A percentile compares a stretch with the other conserved stretches of the same genome.
phyloP scores from a whole-genome alignment of 2,888 invertebrate genomes.

The Halictus ligatus region DNA sequence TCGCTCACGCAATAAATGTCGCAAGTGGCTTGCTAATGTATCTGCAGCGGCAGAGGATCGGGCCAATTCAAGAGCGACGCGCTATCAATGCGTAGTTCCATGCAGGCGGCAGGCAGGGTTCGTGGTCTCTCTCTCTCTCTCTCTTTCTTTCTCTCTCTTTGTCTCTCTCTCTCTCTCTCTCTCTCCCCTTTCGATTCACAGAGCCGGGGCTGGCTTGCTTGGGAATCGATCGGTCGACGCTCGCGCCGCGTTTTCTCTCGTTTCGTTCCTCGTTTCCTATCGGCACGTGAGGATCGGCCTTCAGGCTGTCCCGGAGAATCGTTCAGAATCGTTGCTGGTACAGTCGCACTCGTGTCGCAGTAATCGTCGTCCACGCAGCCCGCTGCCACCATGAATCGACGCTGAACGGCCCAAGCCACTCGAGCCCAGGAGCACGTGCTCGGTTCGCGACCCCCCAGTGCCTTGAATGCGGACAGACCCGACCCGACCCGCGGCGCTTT shows the following conservation, averaged over 20 bases:
- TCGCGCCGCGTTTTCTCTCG: neutral
- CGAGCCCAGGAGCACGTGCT: constrained; percentile 28
- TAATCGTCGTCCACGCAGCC: constrained; percentile 80
- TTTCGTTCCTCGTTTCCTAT: neutral
- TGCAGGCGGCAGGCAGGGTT: neutral
- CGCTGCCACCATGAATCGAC: constrained; percentile 41
- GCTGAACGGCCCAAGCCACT: neutral
- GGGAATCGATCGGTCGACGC: neutral
- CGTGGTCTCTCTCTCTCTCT: too few species aligned
- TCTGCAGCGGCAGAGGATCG: neutral
- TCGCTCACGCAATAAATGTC: neutral
- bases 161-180: too few species aligned
- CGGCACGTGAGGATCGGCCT: constrained; percentile 38
- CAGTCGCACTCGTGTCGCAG: neutral
- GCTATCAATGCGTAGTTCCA: constrained; percentile 20
- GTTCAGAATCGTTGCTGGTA: neutral
- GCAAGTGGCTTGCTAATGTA: neutral
- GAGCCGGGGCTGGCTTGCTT: neutral
- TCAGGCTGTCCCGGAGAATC: neutral
- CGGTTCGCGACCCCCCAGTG: neutral
- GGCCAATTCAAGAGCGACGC: constrained; percentile 13
- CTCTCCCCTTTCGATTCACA: neutral
- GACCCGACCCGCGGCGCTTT: neutral
- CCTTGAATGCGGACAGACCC: constrained; percentile 9
- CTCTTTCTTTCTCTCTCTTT: too few species aligned